Base-by-base conservation (phyloP, 2,113 vertebrate genomes). In the Butastur rufipennis region DNA sequence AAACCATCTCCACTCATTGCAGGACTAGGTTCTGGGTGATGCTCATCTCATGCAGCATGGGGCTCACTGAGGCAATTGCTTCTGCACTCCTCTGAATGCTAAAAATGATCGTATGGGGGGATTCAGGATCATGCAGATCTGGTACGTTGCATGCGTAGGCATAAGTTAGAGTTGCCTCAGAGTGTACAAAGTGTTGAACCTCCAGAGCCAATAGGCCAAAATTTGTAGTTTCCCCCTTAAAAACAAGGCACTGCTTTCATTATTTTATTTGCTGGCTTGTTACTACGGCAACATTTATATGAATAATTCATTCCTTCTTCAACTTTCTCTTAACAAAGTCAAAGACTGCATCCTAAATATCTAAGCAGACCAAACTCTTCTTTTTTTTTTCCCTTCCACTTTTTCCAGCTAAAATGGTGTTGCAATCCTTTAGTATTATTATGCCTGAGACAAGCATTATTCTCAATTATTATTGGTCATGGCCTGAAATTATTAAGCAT, bases 261-360 rank as follows among this genome's bases (percentile, higher is more conserved):
- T 97, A 98, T 98, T 98, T 98, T 96, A 98, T 98, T 98, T 98
- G 91, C 95, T 96, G 94, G 68, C 96, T 94, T 97, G 98, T 98
- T 98, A 97, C 97, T 97, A 98, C 2, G 77, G 97, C 97, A 98
- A 98, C 97, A 93, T 97, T 97, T 95, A 94, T 86, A 97, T 98
- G 97, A 98, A 98, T 98, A 97, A 98, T 98, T 98, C 98, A 98
- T 98, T 95, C 72, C 61, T 79, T 95, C 87, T 97, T 97, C 97
- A 98, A 97, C 97, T 98, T 98, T 97, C 97, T 98, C 97, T 95
- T 97, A 97, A 96, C 91, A 97, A 97, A 98, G 98, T 98, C 98
- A 98, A 97, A 98, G 97, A 94, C 97, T 95, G 91, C 92, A 96
- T 98, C 95, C 91, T 90, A 97, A 97, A 97, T 97, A 98, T 96